These are phyloP conservation scores for Mormyrus lacerda DNA, from an alignment of 2,113 vertebrate species.

Conservation along the genomic window DNA sequence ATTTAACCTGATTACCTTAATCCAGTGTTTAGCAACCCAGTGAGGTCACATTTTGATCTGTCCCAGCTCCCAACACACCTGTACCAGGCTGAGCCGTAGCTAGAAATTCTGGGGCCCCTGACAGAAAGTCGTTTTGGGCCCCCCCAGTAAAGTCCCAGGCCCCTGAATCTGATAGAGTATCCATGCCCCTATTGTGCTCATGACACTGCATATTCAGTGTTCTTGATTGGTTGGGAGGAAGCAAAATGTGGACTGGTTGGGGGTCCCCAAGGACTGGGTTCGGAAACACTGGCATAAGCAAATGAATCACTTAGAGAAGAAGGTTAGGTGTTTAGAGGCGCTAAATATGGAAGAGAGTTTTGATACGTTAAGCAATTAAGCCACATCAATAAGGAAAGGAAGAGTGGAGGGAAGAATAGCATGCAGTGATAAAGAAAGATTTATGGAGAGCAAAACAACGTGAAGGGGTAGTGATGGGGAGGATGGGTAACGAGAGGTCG, in stretches of 20 bases:
- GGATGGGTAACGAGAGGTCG: background rate
- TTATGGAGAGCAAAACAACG: background rate
- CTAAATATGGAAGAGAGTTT: background rate
- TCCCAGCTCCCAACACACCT: background rate
- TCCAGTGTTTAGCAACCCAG: background rate
- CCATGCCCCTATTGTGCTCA: background rate
- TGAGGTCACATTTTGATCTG: background rate
- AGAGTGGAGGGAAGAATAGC: background rate
- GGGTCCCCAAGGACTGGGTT: background rate
- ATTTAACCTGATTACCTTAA: background rate
- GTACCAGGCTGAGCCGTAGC: background rate
- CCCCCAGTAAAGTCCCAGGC: background rate
- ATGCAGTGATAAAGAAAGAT: background rate
- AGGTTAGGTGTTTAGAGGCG: background rate
- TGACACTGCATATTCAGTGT: background rate
- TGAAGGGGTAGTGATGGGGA: background rate
- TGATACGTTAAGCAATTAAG: background rate
- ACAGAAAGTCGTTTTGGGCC: background rate
- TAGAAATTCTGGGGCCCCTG: background rate
- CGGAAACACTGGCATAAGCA: background rate
- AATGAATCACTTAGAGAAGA: background rate
- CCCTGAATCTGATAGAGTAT: background rate
- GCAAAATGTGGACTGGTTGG: background rate
- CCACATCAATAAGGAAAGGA: background rate
- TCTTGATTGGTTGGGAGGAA: background rate